Evolutionary conservation across 2,797 vertebrate genomes (phyloP).

Genomic region (Hemitrygon akajei): DNA sequence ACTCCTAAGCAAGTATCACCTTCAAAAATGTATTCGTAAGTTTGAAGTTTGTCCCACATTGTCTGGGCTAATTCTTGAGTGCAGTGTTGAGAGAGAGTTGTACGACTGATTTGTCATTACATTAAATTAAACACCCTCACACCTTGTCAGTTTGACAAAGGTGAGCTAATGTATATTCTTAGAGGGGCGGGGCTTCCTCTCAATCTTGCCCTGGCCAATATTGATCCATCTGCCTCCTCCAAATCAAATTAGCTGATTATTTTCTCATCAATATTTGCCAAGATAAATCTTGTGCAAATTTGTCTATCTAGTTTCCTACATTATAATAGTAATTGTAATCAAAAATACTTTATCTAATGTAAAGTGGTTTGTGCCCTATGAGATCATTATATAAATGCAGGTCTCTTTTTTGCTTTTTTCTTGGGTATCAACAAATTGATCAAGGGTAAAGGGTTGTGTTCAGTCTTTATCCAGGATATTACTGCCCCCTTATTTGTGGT

Average conservation of each 20-base stretch:
- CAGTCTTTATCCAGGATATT: neutral
- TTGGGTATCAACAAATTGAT: neutral
- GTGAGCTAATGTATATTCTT: too few species aligned
- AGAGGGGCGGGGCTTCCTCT: neutral
- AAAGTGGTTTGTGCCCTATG: neutral
- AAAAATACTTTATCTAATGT: neutral
- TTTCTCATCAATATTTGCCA: neutral
- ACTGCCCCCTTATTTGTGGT: neutral
- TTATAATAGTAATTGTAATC: neutral
- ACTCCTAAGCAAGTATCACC: too few species aligned
- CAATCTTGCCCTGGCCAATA: neutral
- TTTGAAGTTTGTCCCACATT: neutral
- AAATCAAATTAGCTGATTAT: neutral
- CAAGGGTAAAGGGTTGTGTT: neutral
- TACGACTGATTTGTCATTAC: neutral
- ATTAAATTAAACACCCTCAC: neutral
- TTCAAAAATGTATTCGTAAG: neutral
- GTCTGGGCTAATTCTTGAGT: too few species aligned
- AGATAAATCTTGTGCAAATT: too few species aligned
- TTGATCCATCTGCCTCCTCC: neutral
- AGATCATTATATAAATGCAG: neutral
- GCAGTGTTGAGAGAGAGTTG: neutral
- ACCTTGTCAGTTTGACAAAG: too few species aligned
- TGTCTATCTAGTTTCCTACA: neutral
- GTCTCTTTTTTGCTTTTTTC: neutral